Base-by-base conservation (phyloP, 2,797 vertebrate genomes). In the Bufotes viridis region DNA sequence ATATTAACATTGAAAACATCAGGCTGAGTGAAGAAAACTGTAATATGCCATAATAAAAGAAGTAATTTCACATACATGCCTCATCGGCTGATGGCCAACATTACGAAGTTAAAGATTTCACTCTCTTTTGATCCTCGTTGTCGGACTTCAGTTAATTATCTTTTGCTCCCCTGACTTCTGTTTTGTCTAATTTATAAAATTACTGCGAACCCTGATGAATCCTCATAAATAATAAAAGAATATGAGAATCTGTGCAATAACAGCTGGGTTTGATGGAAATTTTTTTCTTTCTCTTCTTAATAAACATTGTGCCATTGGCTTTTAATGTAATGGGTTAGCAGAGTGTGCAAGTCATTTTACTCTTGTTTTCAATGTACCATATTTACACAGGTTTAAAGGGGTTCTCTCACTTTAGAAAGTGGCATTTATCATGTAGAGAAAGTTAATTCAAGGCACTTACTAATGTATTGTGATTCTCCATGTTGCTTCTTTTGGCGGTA, bases 171-270 rank as follows among this genome's bases (percentile, higher is more conserved):
- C 63, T 24, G 82, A 29, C 57, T 85, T 81, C 11, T 65, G 49
- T 26, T 81, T 78, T 78, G 60, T 89, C 78, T 86, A 78, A 86
- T 89, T 82, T 89, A 81, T 78, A 86, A 89, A 89, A 89, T 81
- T 17, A 81, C 69, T 85, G 78, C 57, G 70, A 86, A 78, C 84
- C 49, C 60, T 70, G 84, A 42, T 17, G 42, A 78, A 67, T 85
- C 60, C 70, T 82, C 72, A 78, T 89, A 89, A 89, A 89, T 82
- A 86, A 86, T 82, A 81, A 42, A 89, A 42, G 42, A 42, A 42
- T 42, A 42, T 42, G 42, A 58, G 18, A 86, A 60, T 29, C 20
- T 34, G 26, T 18, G 69, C 57, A 51, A 81, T 75, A 63, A 85
- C 11, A 75, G n/a, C 65, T 24, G 24, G 26, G 13, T 87, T 72